These are phyloP conservation scores for Lasioglossum malachurum DNA, from an alignment of 2,888 invertebrate genomes.

Conservation along the genomic window DNA sequence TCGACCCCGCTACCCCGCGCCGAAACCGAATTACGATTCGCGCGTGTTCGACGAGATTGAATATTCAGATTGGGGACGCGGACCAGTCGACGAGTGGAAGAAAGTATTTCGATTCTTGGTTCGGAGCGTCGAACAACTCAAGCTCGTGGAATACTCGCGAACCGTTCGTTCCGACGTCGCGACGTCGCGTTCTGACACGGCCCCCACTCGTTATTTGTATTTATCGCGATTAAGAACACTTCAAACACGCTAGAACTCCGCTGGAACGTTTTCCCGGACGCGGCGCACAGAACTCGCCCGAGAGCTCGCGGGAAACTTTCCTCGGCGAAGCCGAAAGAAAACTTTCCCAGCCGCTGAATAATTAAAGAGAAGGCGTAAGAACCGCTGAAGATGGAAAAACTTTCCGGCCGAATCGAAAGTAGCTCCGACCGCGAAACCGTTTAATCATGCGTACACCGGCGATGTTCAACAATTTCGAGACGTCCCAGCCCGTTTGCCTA, in stretches of 20 bases:
- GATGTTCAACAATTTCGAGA: slow-evolving; percentile 4
- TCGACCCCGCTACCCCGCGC: neutral
- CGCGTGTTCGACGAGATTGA: slow-evolving; percentile 29
- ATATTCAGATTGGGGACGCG: slow-evolving; percentile 29
- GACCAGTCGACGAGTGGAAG: neutral
- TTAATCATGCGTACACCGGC: neutral
- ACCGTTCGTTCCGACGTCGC: neutral
- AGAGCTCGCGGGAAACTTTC: neutral
- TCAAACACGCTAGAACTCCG: slow-evolving; percentile 3
- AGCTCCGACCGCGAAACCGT: neutral
- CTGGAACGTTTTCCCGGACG: neutral
- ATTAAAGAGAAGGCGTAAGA: slow-evolving; percentile 43
- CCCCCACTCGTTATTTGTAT: neutral
- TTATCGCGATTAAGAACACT: slow-evolving; percentile 1
- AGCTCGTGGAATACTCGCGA: neutral
- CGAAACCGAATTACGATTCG: neutral
- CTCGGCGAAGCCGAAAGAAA: neutral
- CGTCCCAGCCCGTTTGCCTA: neutral
- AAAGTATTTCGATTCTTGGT: neutral
- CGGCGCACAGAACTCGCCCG: neutral
- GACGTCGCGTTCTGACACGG: neutral
- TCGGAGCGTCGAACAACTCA: neutral
- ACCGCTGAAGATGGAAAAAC: neutral
- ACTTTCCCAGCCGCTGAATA: slow-evolving; percentile 29
- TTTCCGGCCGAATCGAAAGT: neutral